phyloP scores from a whole-genome alignment of 2,888 invertebrate species.

The Ceraclea dissimilis region DNA sequence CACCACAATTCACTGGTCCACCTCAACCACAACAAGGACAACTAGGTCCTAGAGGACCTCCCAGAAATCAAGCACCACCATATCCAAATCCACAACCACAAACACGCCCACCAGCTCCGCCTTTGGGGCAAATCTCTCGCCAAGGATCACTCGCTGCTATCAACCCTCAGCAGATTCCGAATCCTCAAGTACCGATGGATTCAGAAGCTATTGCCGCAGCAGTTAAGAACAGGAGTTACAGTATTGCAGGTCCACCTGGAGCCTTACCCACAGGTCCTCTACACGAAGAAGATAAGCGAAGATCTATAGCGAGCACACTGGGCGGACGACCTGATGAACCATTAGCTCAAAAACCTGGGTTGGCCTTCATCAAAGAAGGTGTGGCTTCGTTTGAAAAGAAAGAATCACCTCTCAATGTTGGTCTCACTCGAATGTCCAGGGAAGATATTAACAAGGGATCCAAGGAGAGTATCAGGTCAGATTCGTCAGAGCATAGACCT shows the following conservation, averaged over 20 bases:
- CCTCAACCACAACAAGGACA: constrained; percentile 12
- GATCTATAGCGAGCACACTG: constrained; percentile 42
- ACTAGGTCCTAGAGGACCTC: constrained; percentile 13
- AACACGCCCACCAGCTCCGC: constrained; percentile 29
- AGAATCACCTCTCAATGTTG: constrained; percentile 31
- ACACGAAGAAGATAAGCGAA: constrained; percentile 44
- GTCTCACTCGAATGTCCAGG: constrained; percentile 27
- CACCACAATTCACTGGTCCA: not conserved
- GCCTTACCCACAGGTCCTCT: constrained; percentile 34
- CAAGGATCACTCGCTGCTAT: constrained; percentile 43
- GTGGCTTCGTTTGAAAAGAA: constrained; percentile 30
- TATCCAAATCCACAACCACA: constrained; percentile 21
- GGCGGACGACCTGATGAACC: constrained; percentile 42
- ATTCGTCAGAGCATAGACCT: constrained; percentile 37
- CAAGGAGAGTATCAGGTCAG: constrained; percentile 41
- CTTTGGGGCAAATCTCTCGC: constrained; percentile 34
- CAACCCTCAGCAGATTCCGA: constrained; percentile 36
- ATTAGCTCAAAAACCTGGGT: constrained; percentile 37
- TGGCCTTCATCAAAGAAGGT: constrained; percentile 44
- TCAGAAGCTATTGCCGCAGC: constrained; percentile 39
- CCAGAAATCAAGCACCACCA: constrained; percentile 18
- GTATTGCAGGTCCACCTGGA: constrained; percentile 46
- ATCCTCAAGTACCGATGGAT: constrained; percentile 38
- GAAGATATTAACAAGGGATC: constrained; percentile 39
- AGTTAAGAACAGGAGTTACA: constrained; percentile 48